Conservation (phyloP, 1,140 invertebrate genomes). For the Pomacea maculata region DNA sequence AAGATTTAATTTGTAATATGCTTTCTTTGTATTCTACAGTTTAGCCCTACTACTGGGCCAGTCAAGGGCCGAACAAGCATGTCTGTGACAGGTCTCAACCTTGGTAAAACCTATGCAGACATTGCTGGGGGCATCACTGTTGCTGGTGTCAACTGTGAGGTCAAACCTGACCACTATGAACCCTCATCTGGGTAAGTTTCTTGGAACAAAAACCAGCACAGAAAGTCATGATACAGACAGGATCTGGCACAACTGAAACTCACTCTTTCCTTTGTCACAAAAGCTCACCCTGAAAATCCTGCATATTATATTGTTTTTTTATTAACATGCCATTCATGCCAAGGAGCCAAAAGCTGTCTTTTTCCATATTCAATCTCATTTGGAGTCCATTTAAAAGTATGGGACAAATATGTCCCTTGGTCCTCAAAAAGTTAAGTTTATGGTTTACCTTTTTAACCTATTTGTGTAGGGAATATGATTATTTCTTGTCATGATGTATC, state of each 20-base stretch:
- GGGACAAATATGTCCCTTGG: too few relatives aligned
- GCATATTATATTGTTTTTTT: not conserved
- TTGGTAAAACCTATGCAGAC: constrained; percentile 51
- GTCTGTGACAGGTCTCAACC: constrained; percentile 55
- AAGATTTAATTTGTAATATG: too few relatives aligned
- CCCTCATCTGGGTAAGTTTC: constrained; percentile 47
- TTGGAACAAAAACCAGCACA: too few relatives aligned
- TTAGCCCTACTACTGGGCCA: constrained; percentile 52
- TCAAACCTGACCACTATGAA: constrained; percentile 51
- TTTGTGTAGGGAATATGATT: too few relatives aligned
- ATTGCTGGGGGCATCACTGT: constrained; percentile 49
- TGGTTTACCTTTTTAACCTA: too few relatives aligned
- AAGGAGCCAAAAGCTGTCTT: not conserved
- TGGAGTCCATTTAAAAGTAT: too few relatives aligned
- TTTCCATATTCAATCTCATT: too few relatives aligned
- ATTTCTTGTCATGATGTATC: too few relatives aligned
- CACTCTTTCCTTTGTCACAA: too few relatives aligned
- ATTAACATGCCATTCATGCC: not conserved
- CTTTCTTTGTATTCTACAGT: constrained; percentile 35
- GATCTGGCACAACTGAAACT: too few relatives aligned
- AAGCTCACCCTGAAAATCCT: not conserved
- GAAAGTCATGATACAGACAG: too few relatives aligned
- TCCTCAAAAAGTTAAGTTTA: too few relatives aligned
- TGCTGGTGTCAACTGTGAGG: constrained; percentile 48
- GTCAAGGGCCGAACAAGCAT: constrained; percentile 52